A percentile compares a stretch with the other conserved stretches of the same genome.
Evolutionary conservation across 2,888 invertebrate genomes (phyloP).

Genomic region (Sphecodes monilicornis): DNA sequence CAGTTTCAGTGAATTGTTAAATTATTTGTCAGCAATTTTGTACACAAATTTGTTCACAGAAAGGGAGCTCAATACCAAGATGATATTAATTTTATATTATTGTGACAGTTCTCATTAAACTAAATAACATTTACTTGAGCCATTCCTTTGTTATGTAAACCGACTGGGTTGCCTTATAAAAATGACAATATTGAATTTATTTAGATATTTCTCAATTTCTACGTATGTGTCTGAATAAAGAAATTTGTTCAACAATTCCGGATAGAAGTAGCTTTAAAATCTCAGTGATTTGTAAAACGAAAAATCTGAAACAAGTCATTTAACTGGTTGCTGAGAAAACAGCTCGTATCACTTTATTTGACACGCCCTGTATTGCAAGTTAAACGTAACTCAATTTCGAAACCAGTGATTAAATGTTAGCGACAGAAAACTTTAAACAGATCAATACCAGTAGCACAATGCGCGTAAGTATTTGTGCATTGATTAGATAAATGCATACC

Average conservation of each 20-base stretch:
- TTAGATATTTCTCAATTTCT: not conserved
- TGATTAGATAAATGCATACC: not conserved
- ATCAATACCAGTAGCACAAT: not conserved
- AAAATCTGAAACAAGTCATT: not conserved
- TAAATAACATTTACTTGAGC: no score
- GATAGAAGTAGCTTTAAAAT: not conserved
- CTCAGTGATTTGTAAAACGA: not conserved
- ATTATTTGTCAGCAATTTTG: not conserved
- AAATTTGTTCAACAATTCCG: not conserved
- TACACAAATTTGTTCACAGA: not conserved
- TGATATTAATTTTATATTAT: no score
- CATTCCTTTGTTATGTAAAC: no score
- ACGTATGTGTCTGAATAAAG: not conserved
- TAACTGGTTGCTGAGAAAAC: no score
- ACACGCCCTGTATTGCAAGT: not conserved
- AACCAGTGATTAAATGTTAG: not conserved
- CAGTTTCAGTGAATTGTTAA: not conserved
- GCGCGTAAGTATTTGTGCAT: not conserved
- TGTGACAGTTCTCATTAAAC: no score
- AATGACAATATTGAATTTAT: not conserved
- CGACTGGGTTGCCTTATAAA: not conserved
- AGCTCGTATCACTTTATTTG: not conserved
- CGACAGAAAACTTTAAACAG: slow-evolving; percentile 5
- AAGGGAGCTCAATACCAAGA: no score
- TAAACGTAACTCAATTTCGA: not conserved